Evolutionary conservation across 2,113 vertebrate genomes (phyloP).

Genomic region (Nannospalax galili): DNA sequence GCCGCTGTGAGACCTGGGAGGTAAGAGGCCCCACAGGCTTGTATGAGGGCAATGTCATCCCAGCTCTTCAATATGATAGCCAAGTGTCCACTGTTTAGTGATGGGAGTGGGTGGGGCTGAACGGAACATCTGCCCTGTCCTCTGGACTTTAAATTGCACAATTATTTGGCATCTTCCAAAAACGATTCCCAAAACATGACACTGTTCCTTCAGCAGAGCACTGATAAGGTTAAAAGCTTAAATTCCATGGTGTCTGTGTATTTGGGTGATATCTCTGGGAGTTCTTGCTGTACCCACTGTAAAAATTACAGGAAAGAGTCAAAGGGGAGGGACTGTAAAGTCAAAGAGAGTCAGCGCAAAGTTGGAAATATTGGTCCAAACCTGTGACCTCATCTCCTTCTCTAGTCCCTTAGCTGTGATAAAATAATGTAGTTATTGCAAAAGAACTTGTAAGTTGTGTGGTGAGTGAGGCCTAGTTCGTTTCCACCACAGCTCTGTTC

Average conservation of each 20-base stretch:
- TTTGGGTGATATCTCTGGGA: neutral
- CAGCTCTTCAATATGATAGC: neutral
- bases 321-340: neutral
- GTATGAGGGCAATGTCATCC: neutral
- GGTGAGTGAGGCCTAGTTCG: neutral
- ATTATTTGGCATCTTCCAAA: neutral
- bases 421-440: neutral
- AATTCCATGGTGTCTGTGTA: neutral
- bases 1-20: constrained; percentile 98
- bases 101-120: no score
- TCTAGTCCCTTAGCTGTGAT: neutral
- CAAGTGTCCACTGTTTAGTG: neutral
- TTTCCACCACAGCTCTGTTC: no score
- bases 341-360: neutral
- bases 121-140: neutral
- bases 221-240: neutral
- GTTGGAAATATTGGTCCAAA: neutral
- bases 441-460: neutral
- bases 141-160: neutral
- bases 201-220: neutral
- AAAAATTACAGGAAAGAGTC: neutral
- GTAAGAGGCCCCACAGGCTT: constrained; percentile 83
- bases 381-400: neutral
- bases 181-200: neutral
- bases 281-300: neutral